Base-by-base conservation (phyloP, 2,888 invertebrate genomes). In the Formica aserva region DNA sequence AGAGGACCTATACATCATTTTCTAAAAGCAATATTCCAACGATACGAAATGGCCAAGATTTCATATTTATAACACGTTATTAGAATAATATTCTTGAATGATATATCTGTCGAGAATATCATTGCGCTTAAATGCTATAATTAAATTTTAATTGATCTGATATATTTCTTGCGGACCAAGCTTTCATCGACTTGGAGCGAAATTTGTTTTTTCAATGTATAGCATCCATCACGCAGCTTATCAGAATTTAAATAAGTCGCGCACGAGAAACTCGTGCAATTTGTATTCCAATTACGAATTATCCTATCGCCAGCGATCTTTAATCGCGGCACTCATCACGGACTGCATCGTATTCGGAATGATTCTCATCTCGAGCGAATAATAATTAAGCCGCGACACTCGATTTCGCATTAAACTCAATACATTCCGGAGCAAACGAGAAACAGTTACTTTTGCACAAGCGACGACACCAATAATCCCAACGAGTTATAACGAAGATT, bases 401-500 rank as follows among this genome's bases (percentile, higher is more conserved):
- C 32, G 60, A 80, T 80, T 74, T 80, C 45, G 26, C 45, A 22
- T 32, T 57, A 57, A 77, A 57, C 71, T 57, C 32, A 45, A 60
- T 60, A 29, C 67, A 45, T 45, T 45, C 18, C 38, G 45, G 22
- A 41, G 15, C 55, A 22, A 8, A n/a, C 38, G 55, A 38, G 18
- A 57, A 69, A 57, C 71, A 41, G 74, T 78, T 45, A 72, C n/a
- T 60, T 60, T 57, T 72, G 71, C 57, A 72, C 57, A 60, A 55
- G 32, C 77, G 67, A 66, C 76, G 62, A 86, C 85, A 82, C 69
- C 74, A 63, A 67, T 67, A 82, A 57, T 85, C 86, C 74, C 82
- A 87, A 85, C 63, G 72, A 35, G 55, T 63, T 55, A 77, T 67
- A 74, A 84, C 66, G 76, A 75, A 82, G 86, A 89, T 72, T 84